Percentiles rank a stretch among this genome's conserved stretches.
Evolutionary conservation across 2,113 vertebrate genomes (phyloP).

Genomic region (Carettochelys insculpta): DNA sequence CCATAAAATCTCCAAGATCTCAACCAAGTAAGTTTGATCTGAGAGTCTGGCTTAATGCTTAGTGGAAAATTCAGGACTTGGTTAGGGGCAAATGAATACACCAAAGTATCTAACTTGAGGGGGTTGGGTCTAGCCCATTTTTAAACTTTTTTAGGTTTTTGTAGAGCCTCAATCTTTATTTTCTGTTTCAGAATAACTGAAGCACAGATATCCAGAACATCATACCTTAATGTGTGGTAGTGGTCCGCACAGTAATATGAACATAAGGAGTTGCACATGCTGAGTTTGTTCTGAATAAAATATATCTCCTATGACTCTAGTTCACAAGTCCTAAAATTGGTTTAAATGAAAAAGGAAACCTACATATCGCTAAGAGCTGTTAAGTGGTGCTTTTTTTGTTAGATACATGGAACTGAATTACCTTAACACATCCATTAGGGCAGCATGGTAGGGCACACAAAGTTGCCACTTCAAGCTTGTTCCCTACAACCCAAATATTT

Average conservation of each 20-base stretch:
- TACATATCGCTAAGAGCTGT: neutral
- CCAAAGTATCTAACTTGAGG: neutral
- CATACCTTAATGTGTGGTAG: neutral
- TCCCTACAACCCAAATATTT: fast-evolving
- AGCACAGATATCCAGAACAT: neutral
- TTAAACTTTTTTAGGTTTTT: neutral
- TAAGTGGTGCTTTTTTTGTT: neutral
- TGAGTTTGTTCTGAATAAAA: neutral
- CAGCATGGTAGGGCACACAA: neutral
- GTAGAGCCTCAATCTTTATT: neutral
- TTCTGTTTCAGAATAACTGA: neutral
- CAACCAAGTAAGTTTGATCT: neutral
- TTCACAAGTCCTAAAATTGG: neutral
- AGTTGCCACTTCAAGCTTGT: no score
- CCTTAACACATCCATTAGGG: neutral
- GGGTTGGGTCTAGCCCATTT: neutral
- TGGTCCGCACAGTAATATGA: neutral
- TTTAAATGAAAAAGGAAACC: neutral
- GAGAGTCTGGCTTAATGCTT: neutral
- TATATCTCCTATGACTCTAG: neutral
- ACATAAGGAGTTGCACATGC: neutral
- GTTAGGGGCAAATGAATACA: neutral
- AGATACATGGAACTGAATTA: neutral
- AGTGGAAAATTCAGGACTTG: neutral
- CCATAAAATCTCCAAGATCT: neutral